Conservation (phyloP, 1,140 invertebrate species). For the Saccostrea glomerata region DNA sequence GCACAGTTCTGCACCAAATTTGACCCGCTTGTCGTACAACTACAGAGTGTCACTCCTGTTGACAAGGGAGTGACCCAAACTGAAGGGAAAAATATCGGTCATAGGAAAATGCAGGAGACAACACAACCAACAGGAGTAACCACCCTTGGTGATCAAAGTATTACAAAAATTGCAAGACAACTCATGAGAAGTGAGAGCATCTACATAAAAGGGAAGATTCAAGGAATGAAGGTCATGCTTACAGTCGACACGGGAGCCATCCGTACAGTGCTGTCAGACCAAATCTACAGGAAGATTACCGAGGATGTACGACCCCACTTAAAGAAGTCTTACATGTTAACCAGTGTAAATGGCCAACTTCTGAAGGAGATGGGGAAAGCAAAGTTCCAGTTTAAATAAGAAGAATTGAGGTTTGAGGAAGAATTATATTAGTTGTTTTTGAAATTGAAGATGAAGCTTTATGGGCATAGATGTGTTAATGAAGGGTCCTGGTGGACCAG, state of each 20-base stretch:
- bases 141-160: neutral
- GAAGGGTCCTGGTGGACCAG: slow-evolving; percentile 45
- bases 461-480: slow-evolving; percentile 43
- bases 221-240: slow-evolving; percentile 45
- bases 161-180: slow-evolving; percentile 35
- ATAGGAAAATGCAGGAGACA: neutral
- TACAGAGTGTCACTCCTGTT: slow-evolving; percentile 17
- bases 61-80: slow-evolving; percentile 34
- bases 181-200: slow-evolving; percentile 40
- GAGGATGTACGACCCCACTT: slow-evolving; percentile 30
- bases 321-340: slow-evolving; percentile 40
- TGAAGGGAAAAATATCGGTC: neutral
- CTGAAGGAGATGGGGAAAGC: slow-evolving; percentile 43
- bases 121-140: too few species aligned
- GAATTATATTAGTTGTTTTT: slow-evolving; percentile 45
- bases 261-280: neutral
- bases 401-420: slow-evolving; percentile 15
- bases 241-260: slow-evolving; percentile 39
- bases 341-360: slow-evolving; percentile 40
- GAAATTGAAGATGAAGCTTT: slow-evolving; percentile 52
- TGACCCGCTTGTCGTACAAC: slow-evolving; percentile 23
- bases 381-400: slow-evolving; percentile 37
- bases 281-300: slow-evolving; percentile 40
- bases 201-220: slow-evolving; percentile 45
- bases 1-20: neutral